Base-by-base conservation (phyloP, 2,888 invertebrate species). In the Trachelus iudaicus region DNA sequence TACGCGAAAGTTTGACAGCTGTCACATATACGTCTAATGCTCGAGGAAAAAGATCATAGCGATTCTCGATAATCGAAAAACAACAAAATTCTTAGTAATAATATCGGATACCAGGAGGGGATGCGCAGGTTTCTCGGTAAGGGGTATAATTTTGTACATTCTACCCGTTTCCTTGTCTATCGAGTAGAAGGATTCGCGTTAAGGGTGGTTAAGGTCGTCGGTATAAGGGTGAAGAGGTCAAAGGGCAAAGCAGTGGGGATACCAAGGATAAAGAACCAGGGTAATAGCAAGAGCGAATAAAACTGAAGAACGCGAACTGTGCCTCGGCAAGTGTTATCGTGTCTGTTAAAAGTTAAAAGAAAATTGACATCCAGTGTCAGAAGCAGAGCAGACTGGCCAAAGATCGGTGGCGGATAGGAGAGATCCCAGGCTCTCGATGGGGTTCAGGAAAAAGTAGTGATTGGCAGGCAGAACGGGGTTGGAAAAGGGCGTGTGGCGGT, bases 391-490 rank as follows among this genome's bases (percentile, higher is more conserved):
- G 56, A 23, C 9, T 56, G 56, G 23, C 56, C 56, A 1, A 56
- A 23, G 56, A 56, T 23, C 23, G 4, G 23, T 56, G 23, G 23
- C 56, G 9, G 56, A 56, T 56, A 56, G 56, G 56, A 56, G 56
- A 56, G 56, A 56, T 56, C 56, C 23, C 56, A 56, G 56, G 56
- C 56, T 56, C 56, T 56, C 56, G 56, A 56, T 56, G 56, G 71
- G 31, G 13, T 71, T 71, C 71, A 86, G 86, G 85, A 86, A 82
- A 79, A 88, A 88, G 83, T 88, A 86, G 89, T 89, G 90, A 90
- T 91, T 90, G 90, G 90, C 89, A 90, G 90, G 83, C 88, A 90
- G 90, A 83, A 83, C 83, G 76, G 89, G 89, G 90, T 87, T 88
- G 89, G 88, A 88, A 86, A 89, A 89, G 87, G 88, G 86, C 84